A percentile compares a stretch with the other conserved stretches of the same genome.
Conservation (phyloP, 2,888 invertebrate genomes). For the Nemurella pictetii region DNA sequence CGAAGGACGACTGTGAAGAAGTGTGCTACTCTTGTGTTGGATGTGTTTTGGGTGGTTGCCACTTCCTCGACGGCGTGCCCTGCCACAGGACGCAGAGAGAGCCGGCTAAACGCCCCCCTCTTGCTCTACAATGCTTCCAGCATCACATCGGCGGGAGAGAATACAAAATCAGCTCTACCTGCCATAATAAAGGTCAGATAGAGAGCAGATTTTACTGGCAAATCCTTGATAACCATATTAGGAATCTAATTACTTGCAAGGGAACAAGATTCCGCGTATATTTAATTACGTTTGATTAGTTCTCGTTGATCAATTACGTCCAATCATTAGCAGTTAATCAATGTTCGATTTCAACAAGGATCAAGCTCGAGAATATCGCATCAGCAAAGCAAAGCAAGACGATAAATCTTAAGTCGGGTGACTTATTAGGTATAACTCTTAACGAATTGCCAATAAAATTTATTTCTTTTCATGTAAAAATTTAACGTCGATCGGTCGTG, state of each 20-base stretch:
- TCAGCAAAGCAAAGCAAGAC: not conserved
- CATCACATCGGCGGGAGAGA: not conserved
- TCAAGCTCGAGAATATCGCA: not conserved
- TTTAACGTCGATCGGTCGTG: too few relatives aligned
- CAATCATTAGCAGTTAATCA: slow-evolving; percentile 26
- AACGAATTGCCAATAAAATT: not conserved
- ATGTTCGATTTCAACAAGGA: not conserved
- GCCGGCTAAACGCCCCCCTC: too few relatives aligned
- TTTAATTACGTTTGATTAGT: slow-evolving; percentile 9
- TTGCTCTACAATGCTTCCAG: too few relatives aligned
- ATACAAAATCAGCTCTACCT: not conserved
- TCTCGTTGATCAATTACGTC: slow-evolving; percentile 7
- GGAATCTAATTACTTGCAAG: not conserved
- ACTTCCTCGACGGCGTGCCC: not conserved
- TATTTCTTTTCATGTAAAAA: not conserved
- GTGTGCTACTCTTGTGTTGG: not conserved
- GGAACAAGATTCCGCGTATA: slow-evolving; percentile 21
- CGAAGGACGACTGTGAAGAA: not conserved
- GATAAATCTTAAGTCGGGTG: slow-evolving; percentile 10
- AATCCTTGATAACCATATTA: not conserved
- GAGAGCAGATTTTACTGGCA: not conserved
- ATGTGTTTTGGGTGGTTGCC: not conserved
- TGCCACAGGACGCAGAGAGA: too few relatives aligned
- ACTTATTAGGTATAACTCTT: not conserved
- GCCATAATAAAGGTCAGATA: not conserved